Base-by-base conservation (phyloP, 1,140 invertebrate species). In the Bombus cullumanus region DNA sequence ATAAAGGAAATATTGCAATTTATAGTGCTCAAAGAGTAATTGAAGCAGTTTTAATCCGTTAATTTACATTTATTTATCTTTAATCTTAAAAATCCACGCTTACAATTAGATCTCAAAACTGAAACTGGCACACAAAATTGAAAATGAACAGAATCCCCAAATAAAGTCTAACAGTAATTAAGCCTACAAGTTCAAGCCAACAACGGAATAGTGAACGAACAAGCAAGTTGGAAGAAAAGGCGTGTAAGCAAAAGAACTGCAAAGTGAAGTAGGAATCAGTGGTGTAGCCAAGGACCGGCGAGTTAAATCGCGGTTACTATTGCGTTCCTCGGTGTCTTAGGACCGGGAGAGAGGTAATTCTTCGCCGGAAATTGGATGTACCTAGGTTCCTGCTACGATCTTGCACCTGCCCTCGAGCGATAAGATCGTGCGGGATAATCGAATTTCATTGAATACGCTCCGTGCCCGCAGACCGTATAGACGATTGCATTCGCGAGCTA, bases 361-460 rank as follows among this genome's bases (percentile, higher is more conserved):
- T 88, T 93, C 69, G 71, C 84, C 89, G 92, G 92, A 93, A 93
- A 93, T 93, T 93, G 91, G 88, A 93, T 91, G 89, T 91, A 91
- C 73, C 80, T 73, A 78, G 39, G 87, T 39, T 72, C 68, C n/a
- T 69, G 86, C 66, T 68, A 80, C 89, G 68, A 83, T 90, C 76
- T 90, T 76, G 78, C 86, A 88, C 83, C 89, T 90, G 88, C 62
- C 85, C 79, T 69, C 81, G 37, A 69, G 68, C 78, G 86, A 88
- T 88, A 88, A 86, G 83, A 91, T 91, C 86, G 86, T 75, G 83
- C 78, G 59, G 81, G 84, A 91, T 91, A 91, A 91, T 91, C 86
- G 85, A 89, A 85, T 91, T 91, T 91, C 86, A 91, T 91, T 88
- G 88, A 91, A 89, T 89, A 91, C 77, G 86, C 85, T 86, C 71